Percentiles rank a stretch among this genome's conserved stretches.
These are phyloP conservation scores for Picathartes gymnocephalus DNA, from an alignment of 2,113 vertebrate genomes.

Conservation along the genomic window DNA sequence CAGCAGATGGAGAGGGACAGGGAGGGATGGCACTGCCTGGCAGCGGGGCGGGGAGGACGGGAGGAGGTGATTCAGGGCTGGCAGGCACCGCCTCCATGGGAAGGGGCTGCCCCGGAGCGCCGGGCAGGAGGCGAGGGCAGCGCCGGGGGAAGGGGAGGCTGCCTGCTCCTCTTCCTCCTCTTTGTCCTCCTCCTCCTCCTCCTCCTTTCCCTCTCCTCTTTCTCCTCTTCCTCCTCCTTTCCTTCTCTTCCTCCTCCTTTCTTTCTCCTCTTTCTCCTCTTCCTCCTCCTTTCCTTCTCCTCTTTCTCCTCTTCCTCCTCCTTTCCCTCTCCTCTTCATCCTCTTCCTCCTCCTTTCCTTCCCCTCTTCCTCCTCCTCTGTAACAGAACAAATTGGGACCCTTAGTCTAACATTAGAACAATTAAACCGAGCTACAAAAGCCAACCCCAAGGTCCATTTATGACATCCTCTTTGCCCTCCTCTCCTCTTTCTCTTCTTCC, in stretches of 20 bases:
- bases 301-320: background rate
- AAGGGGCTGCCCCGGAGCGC: background rate
- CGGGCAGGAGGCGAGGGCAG: background rate
- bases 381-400: too few species aligned
- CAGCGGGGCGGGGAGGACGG: background rate
- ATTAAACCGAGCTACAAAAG: too few species aligned
- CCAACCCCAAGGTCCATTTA: too few species aligned
- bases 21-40: background rate
- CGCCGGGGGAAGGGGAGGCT: fast-evolving
- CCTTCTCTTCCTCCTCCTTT: background rate
- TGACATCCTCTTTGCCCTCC: too few species aligned
- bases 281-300: too few species aligned
- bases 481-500: too few species aligned
- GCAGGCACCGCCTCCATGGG: background rate
- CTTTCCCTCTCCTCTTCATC: too few species aligned
- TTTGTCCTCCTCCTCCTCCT: background rate
- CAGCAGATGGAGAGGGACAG: background rate
- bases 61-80: background rate
- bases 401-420: too few species aligned
- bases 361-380: background rate
- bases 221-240: too few species aligned
- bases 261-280: too few species aligned
- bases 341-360: too few species aligned
- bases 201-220: background rate
- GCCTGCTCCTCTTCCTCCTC: background rate